Evolutionary conservation across 2,888 invertebrate genomes (phyloP).

Genomic region (Tupiocoris notatus): DNA sequence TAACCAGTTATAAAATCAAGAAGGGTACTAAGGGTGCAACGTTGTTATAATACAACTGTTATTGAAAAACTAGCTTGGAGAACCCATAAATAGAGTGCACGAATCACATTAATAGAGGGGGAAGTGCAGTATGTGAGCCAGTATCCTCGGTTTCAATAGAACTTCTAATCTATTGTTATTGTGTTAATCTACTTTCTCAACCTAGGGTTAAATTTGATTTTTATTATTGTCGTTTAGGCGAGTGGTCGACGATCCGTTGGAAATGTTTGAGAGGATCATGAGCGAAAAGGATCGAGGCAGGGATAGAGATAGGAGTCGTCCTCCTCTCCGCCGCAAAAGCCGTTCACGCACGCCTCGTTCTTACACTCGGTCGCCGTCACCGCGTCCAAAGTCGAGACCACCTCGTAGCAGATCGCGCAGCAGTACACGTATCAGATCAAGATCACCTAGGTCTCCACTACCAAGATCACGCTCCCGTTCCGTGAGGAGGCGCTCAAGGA

Average conservation of each 20-base stretch:
- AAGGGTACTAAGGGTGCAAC: too few relatives aligned
- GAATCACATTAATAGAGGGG: too few relatives aligned
- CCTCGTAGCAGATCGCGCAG: slow-evolving; percentile 45
- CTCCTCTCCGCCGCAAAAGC: slow-evolving; percentile 47
- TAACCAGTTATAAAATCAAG: too few relatives aligned
- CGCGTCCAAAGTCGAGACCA: slow-evolving; percentile 51
- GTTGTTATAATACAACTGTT: too few relatives aligned
- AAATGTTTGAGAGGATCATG: slow-evolving; percentile 82
- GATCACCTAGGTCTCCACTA: slow-evolving; percentile 18
- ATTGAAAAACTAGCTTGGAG: too few relatives aligned
- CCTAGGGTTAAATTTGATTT: too few relatives aligned
- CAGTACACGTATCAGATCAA: slow-evolving; percentile 45
- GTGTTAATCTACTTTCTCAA: too few relatives aligned
- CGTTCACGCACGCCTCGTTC: slow-evolving; percentile 57
- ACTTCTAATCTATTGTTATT: too few relatives aligned
- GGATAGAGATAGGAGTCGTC: slow-evolving; percentile 36
- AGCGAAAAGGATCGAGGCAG: slow-evolving; percentile 73
- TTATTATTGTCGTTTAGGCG: too few relatives aligned
- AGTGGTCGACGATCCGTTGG: slow-evolving; percentile 78
- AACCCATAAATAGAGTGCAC: too few relatives aligned
- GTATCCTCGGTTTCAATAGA: too few relatives aligned
- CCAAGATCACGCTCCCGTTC: slow-evolving; percentile 40
- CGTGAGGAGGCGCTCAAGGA: slow-evolving; percentile 29
- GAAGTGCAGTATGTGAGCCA: too few relatives aligned
- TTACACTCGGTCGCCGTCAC: slow-evolving; percentile 60